Evolutionary conservation across 2,113 vertebrate species (phyloP).

Genomic region (Pelobates fuscus): DNA sequence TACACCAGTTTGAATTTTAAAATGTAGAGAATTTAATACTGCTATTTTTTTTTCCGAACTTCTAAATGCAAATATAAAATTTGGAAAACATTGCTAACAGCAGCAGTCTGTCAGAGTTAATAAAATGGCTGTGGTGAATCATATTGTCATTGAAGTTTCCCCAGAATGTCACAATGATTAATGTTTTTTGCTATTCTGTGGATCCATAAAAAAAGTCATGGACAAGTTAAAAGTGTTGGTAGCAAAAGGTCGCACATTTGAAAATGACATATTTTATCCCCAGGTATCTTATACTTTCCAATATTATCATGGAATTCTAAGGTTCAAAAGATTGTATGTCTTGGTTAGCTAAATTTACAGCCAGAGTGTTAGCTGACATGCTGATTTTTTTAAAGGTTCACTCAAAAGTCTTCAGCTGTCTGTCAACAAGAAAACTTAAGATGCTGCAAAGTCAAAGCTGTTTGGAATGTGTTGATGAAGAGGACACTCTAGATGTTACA

Average conservation of each 20-base stretch:
- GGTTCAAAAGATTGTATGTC: slow-evolving; percentile 65
- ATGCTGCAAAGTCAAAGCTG: slow-evolving; percentile 60
- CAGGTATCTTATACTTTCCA: slow-evolving; percentile 63
- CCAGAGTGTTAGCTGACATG: slow-evolving; percentile 68
- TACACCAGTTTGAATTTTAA: too few species aligned
- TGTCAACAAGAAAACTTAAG: slow-evolving; percentile 64
- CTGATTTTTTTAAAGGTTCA: slow-evolving; percentile 55
- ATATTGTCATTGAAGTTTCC: slow-evolving; percentile 28
- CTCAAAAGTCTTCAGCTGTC: slow-evolving; percentile 63
- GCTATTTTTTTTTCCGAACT: background rate
- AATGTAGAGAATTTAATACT: too few species aligned
- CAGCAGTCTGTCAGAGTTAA: background rate
- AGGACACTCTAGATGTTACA: slow-evolving; percentile 69
- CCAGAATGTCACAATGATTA: slow-evolving; percentile 57
- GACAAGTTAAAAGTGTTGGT: slow-evolving; percentile 61
- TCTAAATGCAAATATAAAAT: slow-evolving; percentile 1
- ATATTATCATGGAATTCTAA: slow-evolving; percentile 70
- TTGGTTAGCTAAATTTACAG: slow-evolving; percentile 70
- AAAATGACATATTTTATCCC: slow-evolving; percentile 63
- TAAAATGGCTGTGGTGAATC: slow-evolving; percentile 12
- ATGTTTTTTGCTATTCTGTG: slow-evolving; percentile 24
- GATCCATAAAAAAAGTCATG: slow-evolving; percentile 22
- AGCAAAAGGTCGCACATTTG: slow-evolving; percentile 64
- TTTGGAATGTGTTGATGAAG: slow-evolving; percentile 77
- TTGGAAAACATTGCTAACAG: background rate